These are phyloP conservation scores for Nyctibius bracteatus DNA, from an alignment of 2,113 vertebrate species.

Conservation along the genomic window DNA sequence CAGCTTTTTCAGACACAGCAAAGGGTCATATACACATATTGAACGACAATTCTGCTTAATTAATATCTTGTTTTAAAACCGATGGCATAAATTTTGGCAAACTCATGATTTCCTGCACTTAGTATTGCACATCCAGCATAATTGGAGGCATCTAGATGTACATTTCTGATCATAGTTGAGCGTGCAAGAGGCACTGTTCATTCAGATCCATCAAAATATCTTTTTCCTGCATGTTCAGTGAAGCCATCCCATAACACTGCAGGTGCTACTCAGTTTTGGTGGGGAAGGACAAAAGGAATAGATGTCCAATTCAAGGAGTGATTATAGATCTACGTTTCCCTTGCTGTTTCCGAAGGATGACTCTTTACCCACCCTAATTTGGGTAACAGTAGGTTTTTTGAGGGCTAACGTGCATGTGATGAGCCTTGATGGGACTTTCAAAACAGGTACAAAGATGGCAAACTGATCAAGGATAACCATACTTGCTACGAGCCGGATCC, in stretches of 20 bases:
- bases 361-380: not conserved
- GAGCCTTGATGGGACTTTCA: not conserved
- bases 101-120: not conserved
- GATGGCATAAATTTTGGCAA: not conserved
- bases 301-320: not conserved
- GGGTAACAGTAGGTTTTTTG: not conserved
- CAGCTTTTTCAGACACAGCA: not conserved
- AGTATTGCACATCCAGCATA: not conserved
- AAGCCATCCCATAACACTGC: not conserved
- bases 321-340: not conserved
- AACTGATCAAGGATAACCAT: conserved; percentile 74
- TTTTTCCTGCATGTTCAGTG: not conserved
- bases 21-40: not conserved
- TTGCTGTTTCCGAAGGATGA: not conserved
- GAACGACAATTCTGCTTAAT: not conserved
- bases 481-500: conserved; percentile 74
- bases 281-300: not conserved
- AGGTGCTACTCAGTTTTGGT: not conserved
- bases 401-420: not conserved
- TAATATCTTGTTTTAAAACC: not conserved
- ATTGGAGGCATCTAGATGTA: not conserved
- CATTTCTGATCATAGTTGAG: not conserved
- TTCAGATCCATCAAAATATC: not conserved
- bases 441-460: conserved; percentile 86
- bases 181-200: not conserved